Evolutionary conservation across 1,140 invertebrate species (phyloP).

Genomic region (Brachionus asplanchnoidis): DNA sequence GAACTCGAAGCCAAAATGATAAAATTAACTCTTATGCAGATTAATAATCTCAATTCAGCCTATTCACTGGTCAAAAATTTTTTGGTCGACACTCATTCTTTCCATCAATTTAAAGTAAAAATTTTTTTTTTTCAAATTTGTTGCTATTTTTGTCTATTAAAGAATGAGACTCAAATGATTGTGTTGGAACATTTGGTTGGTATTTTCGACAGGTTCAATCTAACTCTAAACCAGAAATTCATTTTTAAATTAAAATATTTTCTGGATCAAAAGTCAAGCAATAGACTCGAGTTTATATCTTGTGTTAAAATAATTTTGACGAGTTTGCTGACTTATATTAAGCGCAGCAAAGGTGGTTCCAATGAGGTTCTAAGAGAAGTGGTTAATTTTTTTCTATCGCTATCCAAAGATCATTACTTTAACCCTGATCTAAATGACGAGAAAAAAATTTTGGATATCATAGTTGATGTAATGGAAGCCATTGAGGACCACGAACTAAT

Average conservation of each 20-base stretch:
- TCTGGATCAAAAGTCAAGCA: not conserved
- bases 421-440: not conserved
- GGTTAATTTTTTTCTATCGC: not conserved
- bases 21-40: conserved; percentile 4
- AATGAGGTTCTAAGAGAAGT: not conserved
- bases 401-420: not conserved
- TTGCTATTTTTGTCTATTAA: not conserved
- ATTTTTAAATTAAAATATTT: not conserved
- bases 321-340: not conserved
- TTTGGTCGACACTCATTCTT: conserved; percentile 20
- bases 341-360: not conserved
- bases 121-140: not conserved
- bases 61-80: conserved; percentile 26
- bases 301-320: not conserved
- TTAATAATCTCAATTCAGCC: conserved; percentile 24
- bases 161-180: conserved; percentile 2
- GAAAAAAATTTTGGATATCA: not conserved
- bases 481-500: not conserved
- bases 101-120: conserved; percentile 4
- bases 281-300: not conserved
- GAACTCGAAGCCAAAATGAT: conserved; percentile 4
- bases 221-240: not conserved
- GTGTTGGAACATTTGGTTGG: not conserved
- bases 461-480: not conserved
- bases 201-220: not conserved